These are phyloP conservation scores for Pseudochaenichthys georgianus DNA, from an alignment of 2,797 vertebrate genomes.

Conservation along the genomic window DNA sequence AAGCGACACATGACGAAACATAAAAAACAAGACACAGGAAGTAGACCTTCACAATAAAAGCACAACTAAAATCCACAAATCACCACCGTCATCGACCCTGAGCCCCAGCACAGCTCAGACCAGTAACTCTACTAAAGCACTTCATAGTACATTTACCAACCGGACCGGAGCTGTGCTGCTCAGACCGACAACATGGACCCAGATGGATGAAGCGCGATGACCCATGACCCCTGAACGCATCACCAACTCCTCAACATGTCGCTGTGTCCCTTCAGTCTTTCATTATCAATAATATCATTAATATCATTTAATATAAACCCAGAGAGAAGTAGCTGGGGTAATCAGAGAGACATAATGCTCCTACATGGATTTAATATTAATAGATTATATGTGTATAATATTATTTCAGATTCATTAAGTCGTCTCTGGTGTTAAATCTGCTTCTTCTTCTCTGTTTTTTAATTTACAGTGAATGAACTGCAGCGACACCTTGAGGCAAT, in stretches of 20 bases:
- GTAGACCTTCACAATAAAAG: slow-evolving; percentile 21
- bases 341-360: no score
- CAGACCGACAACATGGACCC: slow-evolving; percentile 52
- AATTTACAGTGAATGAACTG: slow-evolving; percentile 17
- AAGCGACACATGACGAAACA: neutral
- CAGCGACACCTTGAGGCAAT: slow-evolving; percentile 59
- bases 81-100: slow-evolving; percentile 58
- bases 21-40: neutral
- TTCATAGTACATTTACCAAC: no score
- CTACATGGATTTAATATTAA: no score
- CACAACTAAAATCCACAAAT: slow-evolving; percentile 51
- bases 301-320: neutral
- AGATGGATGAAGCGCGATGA: slow-evolving; percentile 69
- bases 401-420: neutral
- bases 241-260: slow-evolving; percentile 27
- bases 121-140: no score
- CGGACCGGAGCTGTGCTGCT: slow-evolving; percentile 54
- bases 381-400: no score
- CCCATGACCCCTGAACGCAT: slow-evolving; percentile 53
- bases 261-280: slow-evolving; percentile 7
- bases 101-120: slow-evolving; percentile 61
- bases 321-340: slow-evolving; percentile 5
- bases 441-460: neutral
- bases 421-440: neutral
- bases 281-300: neutral